Conservation (phyloP, 2,888 invertebrate genomes). For the Pycnomerus fuliginosus region DNA sequence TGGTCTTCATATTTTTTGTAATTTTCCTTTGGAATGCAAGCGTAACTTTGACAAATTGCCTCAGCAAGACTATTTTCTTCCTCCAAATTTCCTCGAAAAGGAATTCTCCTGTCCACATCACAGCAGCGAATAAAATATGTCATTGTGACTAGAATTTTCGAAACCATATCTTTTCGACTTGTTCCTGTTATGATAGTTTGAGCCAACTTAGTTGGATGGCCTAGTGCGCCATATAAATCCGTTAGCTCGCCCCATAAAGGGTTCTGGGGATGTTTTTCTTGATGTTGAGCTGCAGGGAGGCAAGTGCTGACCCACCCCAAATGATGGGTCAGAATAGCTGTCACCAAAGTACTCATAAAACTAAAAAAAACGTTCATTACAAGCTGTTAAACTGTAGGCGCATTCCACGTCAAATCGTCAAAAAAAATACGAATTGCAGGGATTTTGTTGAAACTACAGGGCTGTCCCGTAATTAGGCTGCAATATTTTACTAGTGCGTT, state of each 20-base stretch:
- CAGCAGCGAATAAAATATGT: conserved; percentile 86
- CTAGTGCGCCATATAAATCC: conserved; percentile 84
- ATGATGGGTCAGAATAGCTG: conserved; percentile 86
- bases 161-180: conserved; percentile 65
- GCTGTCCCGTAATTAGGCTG: too few relatives aligned
- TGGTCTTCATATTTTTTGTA: conserved; percentile 46
- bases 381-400: neutral
- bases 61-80: conserved; percentile 47
- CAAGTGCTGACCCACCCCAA: conserved; percentile 89
- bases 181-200: conserved; percentile 77
- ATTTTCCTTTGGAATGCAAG: conserved; percentile 45
- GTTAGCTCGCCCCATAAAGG: conserved; percentile 88
- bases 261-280: conserved; percentile 72
- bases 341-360: conserved; percentile 86
- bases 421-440: neutral
- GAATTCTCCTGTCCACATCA: conserved; percentile 58
- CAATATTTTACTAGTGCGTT: too few relatives aligned
- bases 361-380: conserved; percentile 60
- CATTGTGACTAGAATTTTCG: conserved; percentile 72
- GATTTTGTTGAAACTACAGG: too few relatives aligned
- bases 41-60: conserved; percentile 39
- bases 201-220: conserved; percentile 73
- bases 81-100: conserved; percentile 26
- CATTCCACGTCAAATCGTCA: conserved; percentile 1
- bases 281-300: conserved; percentile 47